phyloP scores from a whole-genome alignment of 2,888 invertebrate species.

The Megalurothrips usitatus region DNA sequence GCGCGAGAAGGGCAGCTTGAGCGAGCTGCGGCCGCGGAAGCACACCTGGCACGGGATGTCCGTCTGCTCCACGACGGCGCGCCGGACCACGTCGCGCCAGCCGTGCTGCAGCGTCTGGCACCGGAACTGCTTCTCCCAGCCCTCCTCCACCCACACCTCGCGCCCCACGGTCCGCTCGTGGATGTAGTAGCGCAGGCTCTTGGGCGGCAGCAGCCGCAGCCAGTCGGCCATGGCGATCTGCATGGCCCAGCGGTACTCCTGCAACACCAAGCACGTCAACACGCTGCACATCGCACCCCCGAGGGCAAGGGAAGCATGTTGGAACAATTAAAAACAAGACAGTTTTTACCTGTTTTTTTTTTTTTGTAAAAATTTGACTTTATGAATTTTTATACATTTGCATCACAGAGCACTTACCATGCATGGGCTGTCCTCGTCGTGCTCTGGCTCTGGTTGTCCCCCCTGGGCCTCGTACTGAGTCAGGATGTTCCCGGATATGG shows the following conservation, averaged over 20 bases:
- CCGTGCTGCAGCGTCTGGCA: slow-evolving; percentile 18
- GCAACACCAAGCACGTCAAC: not conserved
- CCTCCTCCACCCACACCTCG: slow-evolving; percentile 23
- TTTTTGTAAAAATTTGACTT: too few species aligned
- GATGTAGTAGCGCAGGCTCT: slow-evolving; percentile 19
- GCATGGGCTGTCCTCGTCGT: not conserved
- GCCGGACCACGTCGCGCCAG: not conserved
- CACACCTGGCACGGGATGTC: slow-evolving; percentile 13
- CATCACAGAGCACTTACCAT: not conserved
- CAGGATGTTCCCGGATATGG: not conserved
- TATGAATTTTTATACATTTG: too few species aligned
- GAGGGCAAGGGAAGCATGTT: too few species aligned
- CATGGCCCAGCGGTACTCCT: slow-evolving; percentile 15
- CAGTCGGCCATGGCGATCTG: not conserved
- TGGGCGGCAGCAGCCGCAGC: slow-evolving; percentile 8
- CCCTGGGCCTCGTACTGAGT: not conserved
- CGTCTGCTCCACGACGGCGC: slow-evolving; percentile 9
- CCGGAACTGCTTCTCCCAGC: slow-evolving; percentile 13
- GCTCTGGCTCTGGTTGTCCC: not conserved
- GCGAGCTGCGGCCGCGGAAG: slow-evolving; percentile 20
- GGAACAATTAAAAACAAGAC: too few species aligned
- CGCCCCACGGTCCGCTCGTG: slow-evolving; percentile 15
- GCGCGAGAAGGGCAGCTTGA: slow-evolving; percentile 21
- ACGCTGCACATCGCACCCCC: too few species aligned
- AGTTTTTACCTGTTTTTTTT: too few species aligned